A percentile compares a stretch with the other conserved stretches of the same genome.
These are phyloP conservation scores for Ceraclea dissimilis DNA, from an alignment of 2,888 invertebrate genomes.

Conservation along the genomic window DNA sequence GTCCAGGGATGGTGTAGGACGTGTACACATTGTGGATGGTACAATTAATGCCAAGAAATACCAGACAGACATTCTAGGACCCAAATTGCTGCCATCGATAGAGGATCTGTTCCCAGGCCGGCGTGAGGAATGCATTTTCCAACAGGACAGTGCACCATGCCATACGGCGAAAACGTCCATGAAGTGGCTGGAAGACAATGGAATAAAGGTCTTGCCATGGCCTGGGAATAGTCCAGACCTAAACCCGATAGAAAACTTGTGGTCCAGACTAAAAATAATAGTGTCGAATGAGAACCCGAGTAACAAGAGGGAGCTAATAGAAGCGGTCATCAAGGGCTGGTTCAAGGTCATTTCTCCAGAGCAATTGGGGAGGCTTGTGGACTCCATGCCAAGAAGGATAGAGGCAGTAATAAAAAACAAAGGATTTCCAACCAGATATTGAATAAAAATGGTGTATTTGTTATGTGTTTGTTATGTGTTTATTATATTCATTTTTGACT, in stretches of 20 bases:
- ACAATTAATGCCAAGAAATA: constrained; percentile 1
- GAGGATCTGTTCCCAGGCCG: too few relatives aligned
- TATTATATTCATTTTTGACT: too few relatives aligned
- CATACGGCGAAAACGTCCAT: constrained; percentile 25
- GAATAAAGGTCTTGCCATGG: too few relatives aligned
- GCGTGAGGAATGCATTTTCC: neutral
- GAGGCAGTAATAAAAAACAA: neutral
- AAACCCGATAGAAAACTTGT: constrained; percentile 27
- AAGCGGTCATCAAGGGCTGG: too few relatives aligned
- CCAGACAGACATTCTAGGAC: neutral
- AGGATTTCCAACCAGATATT: constrained; percentile 2
- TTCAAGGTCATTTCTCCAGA: too few relatives aligned
- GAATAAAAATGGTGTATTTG: too few relatives aligned
- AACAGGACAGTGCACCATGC: constrained; percentile 4
- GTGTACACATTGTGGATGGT: neutral
- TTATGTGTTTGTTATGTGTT: too few relatives aligned
- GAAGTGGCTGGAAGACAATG: too few relatives aligned
- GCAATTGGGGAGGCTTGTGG: constrained; percentile 4
- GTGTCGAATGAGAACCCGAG: constrained; percentile 1
- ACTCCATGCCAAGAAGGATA: too few relatives aligned
- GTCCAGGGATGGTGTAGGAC: constrained; percentile 5
- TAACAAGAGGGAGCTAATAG: too few relatives aligned
- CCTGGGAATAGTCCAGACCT: too few relatives aligned
- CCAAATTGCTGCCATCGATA: constrained; percentile 3
- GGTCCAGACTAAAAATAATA: constrained; percentile 23